Percentiles rank a stretch among this genome's conserved stretches.
Conservation (phyloP, 2,797 vertebrate genomes). For the Sebastes steindachneri region DNA sequence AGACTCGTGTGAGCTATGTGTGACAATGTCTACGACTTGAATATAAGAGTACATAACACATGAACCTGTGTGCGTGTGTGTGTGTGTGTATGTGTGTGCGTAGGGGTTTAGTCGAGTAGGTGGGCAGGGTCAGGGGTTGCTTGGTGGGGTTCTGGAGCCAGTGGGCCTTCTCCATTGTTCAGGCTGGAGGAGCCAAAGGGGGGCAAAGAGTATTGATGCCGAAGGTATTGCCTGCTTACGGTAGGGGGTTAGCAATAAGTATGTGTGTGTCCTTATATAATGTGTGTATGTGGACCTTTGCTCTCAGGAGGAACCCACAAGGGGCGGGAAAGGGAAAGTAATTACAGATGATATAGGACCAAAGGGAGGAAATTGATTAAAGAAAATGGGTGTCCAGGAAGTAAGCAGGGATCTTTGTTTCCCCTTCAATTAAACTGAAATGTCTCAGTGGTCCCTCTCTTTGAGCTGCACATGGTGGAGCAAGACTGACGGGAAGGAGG, state of each 20-base stretch:
- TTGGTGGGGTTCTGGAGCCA: slow-evolving; percentile 80
- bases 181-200: slow-evolving; percentile 56
- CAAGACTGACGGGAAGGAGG: slow-evolving; percentile 26
- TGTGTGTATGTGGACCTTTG: slow-evolving; percentile 25
- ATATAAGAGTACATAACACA: slow-evolving; percentile 46
- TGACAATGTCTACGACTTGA: slow-evolving; percentile 43
- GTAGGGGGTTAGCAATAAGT: slow-evolving; percentile 69
- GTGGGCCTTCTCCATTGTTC: slow-evolving; percentile 76
- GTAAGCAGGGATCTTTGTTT: slow-evolving; percentile 73
- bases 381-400: slow-evolving; percentile 80
- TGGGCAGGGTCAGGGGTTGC: slow-evolving; percentile 74
- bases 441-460: slow-evolving; percentile 68
- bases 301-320: slow-evolving; percentile 54
- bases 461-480: slow-evolving; percentile 54
- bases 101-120: slow-evolving; percentile 52
- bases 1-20: slow-evolving; percentile 52
- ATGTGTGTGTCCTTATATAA: slow-evolving; percentile 26
- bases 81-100: slow-evolving; percentile 12
- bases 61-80: slow-evolving; percentile 34
- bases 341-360: slow-evolving; percentile 80
- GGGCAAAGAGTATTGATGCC: slow-evolving; percentile 69
- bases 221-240: slow-evolving; percentile 70
- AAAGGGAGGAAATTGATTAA: slow-evolving; percentile 82
- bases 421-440: slow-evolving; percentile 79
- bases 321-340: slow-evolving; percentile 72